Conservation (phyloP, 2,113 vertebrate species). For the Prionailurus bengalensis region DNA sequence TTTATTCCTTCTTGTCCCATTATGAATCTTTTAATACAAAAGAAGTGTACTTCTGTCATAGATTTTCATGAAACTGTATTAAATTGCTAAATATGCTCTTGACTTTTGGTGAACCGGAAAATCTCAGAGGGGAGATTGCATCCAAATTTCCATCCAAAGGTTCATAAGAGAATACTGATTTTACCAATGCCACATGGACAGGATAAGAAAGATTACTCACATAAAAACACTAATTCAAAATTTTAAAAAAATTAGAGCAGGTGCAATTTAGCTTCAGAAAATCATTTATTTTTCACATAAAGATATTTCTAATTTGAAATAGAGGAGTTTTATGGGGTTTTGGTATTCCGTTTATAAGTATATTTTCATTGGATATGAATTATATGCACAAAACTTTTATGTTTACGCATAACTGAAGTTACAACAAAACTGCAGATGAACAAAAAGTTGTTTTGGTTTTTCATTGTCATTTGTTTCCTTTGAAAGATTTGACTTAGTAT, state of each 20-base stretch:
- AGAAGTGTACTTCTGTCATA: neutral
- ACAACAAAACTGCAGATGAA: neutral
- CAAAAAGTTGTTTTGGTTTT: neutral
- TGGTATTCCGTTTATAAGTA: neutral
- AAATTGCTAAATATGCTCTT: neutral
- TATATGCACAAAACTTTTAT: neutral
- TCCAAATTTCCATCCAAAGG: neutral
- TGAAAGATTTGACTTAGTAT: neutral
- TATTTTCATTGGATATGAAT: neutral
- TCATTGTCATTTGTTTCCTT: neutral
- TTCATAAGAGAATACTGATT: neutral
- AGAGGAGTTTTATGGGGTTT: neutral
- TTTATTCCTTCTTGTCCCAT: neutral
- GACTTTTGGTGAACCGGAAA: neutral
- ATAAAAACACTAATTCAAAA: neutral
- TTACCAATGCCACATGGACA: neutral
- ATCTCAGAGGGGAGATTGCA: neutral
- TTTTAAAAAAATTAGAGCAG: neutral
- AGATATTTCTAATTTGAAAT: neutral
- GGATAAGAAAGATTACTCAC: neutral
- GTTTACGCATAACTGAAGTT: neutral
- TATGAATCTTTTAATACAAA: slow-evolving; percentile 10
- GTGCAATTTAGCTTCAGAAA: neutral
- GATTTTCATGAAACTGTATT: neutral
- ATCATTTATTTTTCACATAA: neutral